phyloP scores from a whole-genome alignment of 2,888 invertebrate genomes.

The Xestia c-nigrum region DNA sequence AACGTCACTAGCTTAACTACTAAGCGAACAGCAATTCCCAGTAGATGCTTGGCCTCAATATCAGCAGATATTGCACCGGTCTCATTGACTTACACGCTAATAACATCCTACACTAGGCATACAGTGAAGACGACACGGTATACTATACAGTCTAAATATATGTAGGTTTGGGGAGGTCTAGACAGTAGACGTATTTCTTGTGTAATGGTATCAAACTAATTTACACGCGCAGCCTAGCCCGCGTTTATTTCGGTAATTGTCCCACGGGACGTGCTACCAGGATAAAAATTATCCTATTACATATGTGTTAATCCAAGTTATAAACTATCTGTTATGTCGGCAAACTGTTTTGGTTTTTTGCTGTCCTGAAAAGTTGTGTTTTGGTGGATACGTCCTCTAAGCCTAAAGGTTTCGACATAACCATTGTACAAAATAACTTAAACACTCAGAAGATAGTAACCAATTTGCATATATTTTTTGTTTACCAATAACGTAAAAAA shows the following conservation, averaged over 20 bases:
- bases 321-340: too few relatives aligned
- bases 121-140: conserved; percentile 2
- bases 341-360: too few relatives aligned
- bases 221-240: too few relatives aligned
- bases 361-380: too few relatives aligned
- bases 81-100: conserved; percentile 29
- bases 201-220: background rate
- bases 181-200: background rate
- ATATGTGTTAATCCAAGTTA: too few relatives aligned
- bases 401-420: too few relatives aligned
- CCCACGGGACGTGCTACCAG: too few relatives aligned
- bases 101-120: conserved; percentile 17
- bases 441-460: conserved; percentile 8
- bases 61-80: conserved; percentile 23
- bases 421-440: background rate
- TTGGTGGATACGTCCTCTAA: too few relatives aligned
- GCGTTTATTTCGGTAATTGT: too few relatives aligned
- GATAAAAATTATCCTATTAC: too few relatives aligned
- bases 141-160: conserved; percentile 5
- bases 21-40: conserved; percentile 32
- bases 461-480: conserved; percentile 27
- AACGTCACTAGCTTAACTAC: conserved; percentile 18
- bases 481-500: conserved; percentile 41
- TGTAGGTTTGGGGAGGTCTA: background rate
- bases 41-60: conserved; percentile 50